Evolutionary conservation across 2,113 vertebrate genomes (phyloP).

Genomic region (Calypte anna): DNA sequence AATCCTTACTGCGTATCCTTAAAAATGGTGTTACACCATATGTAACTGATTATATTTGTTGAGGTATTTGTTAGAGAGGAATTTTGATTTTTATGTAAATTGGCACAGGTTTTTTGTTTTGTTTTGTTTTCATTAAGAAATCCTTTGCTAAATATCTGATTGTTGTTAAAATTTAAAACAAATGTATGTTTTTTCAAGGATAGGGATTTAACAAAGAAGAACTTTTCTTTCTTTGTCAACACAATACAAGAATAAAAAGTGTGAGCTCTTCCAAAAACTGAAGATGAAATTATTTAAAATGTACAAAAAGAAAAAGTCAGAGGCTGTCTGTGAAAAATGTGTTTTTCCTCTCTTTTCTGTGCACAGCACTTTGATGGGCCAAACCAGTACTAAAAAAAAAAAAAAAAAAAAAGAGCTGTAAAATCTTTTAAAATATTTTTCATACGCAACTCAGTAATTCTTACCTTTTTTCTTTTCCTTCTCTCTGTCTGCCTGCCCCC

Average conservation of each 20-base stretch:
- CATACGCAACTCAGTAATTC: not conserved
- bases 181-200: constrained; percentile 58
- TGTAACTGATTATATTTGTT: constrained; percentile 47
- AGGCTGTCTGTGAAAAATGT: constrained; percentile 17
- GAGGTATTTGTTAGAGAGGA: constrained; percentile 62
- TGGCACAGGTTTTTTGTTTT: constrained; percentile 1
- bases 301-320: constrained; percentile 17
- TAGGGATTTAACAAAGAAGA: constrained; percentile 11
- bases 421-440: not conserved
- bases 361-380: not conserved
- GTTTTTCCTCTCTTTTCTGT: not conserved
- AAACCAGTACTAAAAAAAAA: not conserved
- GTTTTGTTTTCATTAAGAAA: constrained; percentile 54
- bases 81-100: constrained; percentile 66
- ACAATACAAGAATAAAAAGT: constrained; percentile 49
- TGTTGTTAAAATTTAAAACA: constrained; percentile 70
- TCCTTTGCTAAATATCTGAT: constrained; percentile 50
- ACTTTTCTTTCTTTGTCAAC: constrained; percentile 32
- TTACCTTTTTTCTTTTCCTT: not conserved
- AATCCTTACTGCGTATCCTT: not conserved
- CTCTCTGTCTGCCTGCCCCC: no score
- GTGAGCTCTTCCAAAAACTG: constrained; percentile 48
- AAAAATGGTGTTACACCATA: not conserved
- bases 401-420: not conserved
- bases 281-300: constrained; percentile 44